phyloP scores from a whole-genome alignment of 2,797 vertebrate species.

The Gymnoscopelus braueri region DNA sequence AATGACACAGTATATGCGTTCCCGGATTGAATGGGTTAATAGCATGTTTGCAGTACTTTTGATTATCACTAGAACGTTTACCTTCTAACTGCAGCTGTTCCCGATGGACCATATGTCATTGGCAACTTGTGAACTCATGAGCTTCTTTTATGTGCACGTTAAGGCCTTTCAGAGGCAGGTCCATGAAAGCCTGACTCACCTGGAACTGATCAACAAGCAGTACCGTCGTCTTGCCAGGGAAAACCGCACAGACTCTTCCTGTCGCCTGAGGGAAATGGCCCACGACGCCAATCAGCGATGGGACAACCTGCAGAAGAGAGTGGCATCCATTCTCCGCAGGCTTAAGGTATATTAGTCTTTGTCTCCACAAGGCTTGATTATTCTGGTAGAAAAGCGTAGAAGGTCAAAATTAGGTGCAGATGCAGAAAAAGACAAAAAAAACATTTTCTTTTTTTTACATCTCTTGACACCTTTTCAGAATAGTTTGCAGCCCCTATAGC shows the following conservation, averaged over 20 bases:
- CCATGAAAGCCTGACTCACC: constrained; percentile 94
- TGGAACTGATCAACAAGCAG: constrained; percentile 98
- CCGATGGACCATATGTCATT: too few species aligned
- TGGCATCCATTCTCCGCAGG: constrained; percentile 92
- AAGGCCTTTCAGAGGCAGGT: constrained; percentile 97
- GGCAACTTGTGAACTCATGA: background rate
- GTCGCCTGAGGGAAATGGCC: constrained; percentile 91
- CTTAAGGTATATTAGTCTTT: constrained; percentile 84
- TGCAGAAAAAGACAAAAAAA: too few species aligned
- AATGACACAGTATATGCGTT: too few species aligned
- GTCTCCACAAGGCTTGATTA: background rate
- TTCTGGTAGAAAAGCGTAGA: too few species aligned
- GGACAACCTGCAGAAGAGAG: constrained; percentile 95
- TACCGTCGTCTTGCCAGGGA: constrained; percentile 96
- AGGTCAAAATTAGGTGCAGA: too few species aligned
- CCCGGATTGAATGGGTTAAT: too few species aligned
- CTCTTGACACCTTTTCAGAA: too few species aligned
- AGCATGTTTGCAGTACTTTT: too few species aligned
- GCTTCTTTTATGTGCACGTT: background rate
- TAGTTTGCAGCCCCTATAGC: too few species aligned
- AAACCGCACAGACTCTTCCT: constrained; percentile 92
- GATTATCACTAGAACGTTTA: too few species aligned
- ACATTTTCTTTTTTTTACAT: too few species aligned
- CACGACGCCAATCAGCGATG: constrained; percentile 95
- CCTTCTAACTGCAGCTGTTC: too few species aligned